Conservation (phyloP, 1,140 invertebrate genomes). For the Drosophila serrata region DNA sequence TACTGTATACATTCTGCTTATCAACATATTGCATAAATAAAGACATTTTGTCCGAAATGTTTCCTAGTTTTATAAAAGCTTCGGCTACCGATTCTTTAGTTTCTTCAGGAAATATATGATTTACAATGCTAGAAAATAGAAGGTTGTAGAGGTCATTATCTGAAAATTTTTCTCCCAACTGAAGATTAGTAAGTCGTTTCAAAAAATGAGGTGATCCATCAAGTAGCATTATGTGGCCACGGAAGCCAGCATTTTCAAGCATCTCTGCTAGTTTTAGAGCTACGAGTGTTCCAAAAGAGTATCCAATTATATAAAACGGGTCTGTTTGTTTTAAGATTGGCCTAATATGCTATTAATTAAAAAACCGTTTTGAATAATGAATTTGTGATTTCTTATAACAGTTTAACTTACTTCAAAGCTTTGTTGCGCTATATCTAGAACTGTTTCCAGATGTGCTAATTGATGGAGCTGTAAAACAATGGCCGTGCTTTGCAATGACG, state of each 20-base stretch:
- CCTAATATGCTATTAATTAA: conserved; percentile 86
- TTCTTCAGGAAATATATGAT: conserved; percentile 86
- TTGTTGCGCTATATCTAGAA: conserved; percentile 58
- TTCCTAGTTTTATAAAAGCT: conserved; percentile 72
- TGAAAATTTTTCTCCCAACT: conserved; percentile 79
- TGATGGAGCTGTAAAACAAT: conserved; percentile 68
- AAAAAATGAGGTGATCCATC: conserved; percentile 88
- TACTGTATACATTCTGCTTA: conserved; percentile 85
- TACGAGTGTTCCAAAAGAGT: conserved; percentile 89
- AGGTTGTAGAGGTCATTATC: conserved; percentile 87
- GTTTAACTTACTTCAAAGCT: conserved; percentile 60
- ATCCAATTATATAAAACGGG: conserved; percentile 88
- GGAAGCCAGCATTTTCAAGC: conserved; percentile 87
- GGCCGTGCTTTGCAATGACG: conserved; percentile 46
- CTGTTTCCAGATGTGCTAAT: conserved; percentile 57
- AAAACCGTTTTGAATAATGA: background rate
- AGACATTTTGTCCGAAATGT: conserved; percentile 58
- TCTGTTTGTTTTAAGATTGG: conserved; percentile 87
- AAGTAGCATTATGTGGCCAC: conserved; percentile 87
- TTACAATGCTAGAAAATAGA: conserved; percentile 86
- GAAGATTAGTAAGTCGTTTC: conserved; percentile 85
- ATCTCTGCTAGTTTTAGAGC: conserved; percentile 86
- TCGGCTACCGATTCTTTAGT: conserved; percentile 86
- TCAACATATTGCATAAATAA: conserved; percentile 70
- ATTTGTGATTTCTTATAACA: too few species aligned